These are phyloP conservation scores for Sycophila sp. DNA, from an alignment of 1,140 invertebrate species.

Conservation along the genomic window DNA sequence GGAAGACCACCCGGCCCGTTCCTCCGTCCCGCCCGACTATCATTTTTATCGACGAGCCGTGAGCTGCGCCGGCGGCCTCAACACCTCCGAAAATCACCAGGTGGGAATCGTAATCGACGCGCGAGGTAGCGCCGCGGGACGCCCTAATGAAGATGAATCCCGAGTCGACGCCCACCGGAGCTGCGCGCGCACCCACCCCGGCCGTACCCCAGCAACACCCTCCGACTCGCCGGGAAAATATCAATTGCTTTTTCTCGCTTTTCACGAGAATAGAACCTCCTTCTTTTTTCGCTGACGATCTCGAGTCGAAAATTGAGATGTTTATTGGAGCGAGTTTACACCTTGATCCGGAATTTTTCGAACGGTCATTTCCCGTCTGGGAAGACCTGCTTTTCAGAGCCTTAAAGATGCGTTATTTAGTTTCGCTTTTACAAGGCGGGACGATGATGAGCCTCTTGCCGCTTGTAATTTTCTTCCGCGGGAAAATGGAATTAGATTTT, in stretches of 20 bases:
- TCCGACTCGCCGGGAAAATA: not conserved
- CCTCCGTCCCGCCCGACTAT: slow-evolving; percentile 34
- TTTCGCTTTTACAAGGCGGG: too few species aligned
- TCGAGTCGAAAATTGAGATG: slow-evolving; percentile 5
- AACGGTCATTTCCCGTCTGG: slow-evolving; percentile 17
- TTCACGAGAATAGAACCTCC: too few species aligned
- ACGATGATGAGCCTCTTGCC: too few species aligned
- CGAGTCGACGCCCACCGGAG: too few species aligned
- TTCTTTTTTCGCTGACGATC: not conserved
- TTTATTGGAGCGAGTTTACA: not conserved
- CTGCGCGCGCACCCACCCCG: too few species aligned
- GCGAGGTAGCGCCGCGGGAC: slow-evolving; percentile 51
- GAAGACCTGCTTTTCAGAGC: too few species aligned
- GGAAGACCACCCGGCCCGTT: slow-evolving; percentile 30
- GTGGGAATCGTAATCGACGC: slow-evolving; percentile 47
- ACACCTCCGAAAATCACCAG: slow-evolving; percentile 62
- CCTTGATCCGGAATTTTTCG: not conserved
- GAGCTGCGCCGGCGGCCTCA: slow-evolving; percentile 40
- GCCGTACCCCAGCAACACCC: slow-evolving; percentile 7
- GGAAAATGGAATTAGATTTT: too few species aligned
- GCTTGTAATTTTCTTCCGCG: too few species aligned
- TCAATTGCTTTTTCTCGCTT: not conserved
- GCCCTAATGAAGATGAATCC: slow-evolving; percentile 66
- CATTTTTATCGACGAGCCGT: slow-evolving; percentile 34
- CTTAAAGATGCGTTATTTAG: too few species aligned